A percentile compares a stretch with the other conserved stretches of the same genome.
Conservation (phyloP, 2,113 vertebrate species). For the Dipodomys spectabilis region DNA sequence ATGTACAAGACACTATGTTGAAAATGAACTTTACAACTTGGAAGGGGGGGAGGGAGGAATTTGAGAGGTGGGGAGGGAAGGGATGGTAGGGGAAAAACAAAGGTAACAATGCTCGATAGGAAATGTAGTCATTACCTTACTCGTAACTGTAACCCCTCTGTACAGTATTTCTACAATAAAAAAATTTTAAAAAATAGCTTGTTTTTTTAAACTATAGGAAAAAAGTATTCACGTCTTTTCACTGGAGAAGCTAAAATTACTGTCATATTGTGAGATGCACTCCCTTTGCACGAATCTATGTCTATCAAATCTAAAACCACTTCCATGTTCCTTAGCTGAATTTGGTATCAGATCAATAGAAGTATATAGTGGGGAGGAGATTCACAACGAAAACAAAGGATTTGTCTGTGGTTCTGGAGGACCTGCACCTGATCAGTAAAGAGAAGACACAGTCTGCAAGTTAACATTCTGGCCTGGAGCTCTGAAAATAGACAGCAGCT, state of each 20-base stretch:
- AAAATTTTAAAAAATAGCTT: no score
- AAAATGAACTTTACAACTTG: no score
- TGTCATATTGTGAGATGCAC: not conserved
- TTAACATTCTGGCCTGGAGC: not conserved
- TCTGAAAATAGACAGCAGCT: not conserved
- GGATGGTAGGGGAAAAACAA: no score
- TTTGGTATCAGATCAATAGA: not conserved
- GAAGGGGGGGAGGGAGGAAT: no score
- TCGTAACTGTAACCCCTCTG: no score
- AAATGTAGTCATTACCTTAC: no score
- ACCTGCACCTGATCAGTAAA: not conserved
- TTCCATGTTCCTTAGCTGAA: not conserved
- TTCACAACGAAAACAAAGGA: not conserved
- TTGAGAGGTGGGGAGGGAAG: no score
- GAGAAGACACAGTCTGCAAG: not conserved
- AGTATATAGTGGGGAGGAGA: not conserved
- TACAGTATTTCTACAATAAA: no score
- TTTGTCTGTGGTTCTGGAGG: not conserved
- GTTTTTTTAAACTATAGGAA: not conserved
- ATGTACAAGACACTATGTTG: no score
- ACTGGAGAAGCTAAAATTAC: not conserved
- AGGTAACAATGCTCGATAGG: no score
- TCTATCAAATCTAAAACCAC: not conserved
- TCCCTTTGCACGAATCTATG: not conserved
- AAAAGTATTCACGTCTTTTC: not conserved